These are phyloP conservation scores for Chymomyza caudatula DNA, from an alignment of 2,888 invertebrate species.

Conservation along the genomic window DNA sequence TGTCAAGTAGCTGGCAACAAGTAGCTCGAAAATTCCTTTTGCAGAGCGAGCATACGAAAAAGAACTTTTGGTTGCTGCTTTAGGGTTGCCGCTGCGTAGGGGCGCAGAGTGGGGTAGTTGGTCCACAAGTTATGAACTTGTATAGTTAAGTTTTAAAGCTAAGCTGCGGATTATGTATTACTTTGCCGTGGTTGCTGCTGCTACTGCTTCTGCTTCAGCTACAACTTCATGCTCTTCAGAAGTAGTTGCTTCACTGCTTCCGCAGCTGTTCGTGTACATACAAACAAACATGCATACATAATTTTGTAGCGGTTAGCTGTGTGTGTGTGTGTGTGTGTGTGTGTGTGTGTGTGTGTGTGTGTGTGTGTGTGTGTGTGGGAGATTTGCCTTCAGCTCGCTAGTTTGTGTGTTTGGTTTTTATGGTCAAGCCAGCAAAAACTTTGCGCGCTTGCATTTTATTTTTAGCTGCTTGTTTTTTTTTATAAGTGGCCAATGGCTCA, in stretches of 20 bases:
- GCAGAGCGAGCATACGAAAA: not conserved
- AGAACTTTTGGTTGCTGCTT: not conserved
- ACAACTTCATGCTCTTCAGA: not conserved
- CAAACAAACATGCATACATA: not conserved
- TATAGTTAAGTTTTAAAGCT: conserved; percentile 70
- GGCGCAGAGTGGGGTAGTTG: not conserved
- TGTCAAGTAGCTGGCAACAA: conserved; percentile 22
- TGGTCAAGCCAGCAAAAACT: conserved; percentile 23
- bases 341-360: not conserved
- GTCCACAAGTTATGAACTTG: conserved; percentile 64
- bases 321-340: not conserved
- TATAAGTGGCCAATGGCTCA: not conserved
- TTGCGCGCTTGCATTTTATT: not conserved
- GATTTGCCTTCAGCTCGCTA: no score
- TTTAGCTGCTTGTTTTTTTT: not conserved
- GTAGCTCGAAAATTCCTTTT: conserved; percentile 5
- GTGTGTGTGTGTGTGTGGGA: not conserved
- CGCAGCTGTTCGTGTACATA: not conserved
- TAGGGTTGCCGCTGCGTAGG: not conserved
- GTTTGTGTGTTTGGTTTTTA: conserved; percentile 37
- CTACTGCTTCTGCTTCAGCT: not conserved
- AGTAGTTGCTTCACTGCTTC: not conserved
- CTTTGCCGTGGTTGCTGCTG: conserved; percentile 54
- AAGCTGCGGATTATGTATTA: conserved; percentile 67
- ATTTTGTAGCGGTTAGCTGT: not conserved